These are phyloP conservation scores for Choreutis nemorana DNA, from an alignment of 2,888 invertebrate species.

Conservation along the genomic window DNA sequence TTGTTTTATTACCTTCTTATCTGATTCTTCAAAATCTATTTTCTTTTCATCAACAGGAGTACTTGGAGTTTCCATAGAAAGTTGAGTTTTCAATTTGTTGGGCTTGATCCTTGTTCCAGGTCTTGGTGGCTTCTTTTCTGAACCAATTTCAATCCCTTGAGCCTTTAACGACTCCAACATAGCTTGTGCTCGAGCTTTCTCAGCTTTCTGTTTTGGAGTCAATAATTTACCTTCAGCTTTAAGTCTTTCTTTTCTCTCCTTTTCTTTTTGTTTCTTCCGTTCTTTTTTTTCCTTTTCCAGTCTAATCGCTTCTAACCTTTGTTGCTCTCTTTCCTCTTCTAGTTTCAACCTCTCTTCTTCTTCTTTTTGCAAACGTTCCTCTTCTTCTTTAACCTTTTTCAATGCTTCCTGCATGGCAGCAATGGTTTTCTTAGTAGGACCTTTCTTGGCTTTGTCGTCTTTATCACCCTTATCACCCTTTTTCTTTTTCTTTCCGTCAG, in stretches of 20 bases:
- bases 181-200: conserved; percentile 86
- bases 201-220: conserved; percentile 93
- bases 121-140: conserved; percentile 68
- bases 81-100: conserved; percentile 72
- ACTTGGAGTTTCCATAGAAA: conserved; percentile 62
- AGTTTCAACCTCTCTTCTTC: conserved; percentile 82
- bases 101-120: conserved; percentile 80
- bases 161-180: conserved; percentile 89
- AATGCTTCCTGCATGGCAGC: conserved; percentile 92
- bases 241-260: conserved; percentile 88
- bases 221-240: conserved; percentile 97
- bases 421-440: conserved; percentile 85
- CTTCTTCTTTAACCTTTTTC: conserved; percentile 89
- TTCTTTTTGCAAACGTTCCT: conserved; percentile 75
- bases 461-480: conserved; percentile 64
- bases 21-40: conserved; percentile 58
- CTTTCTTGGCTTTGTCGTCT: conserved; percentile 68
- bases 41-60: conserved; percentile 56
- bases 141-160: conserved; percentile 85
- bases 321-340: conserved; percentile 78
- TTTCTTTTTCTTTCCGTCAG: conserved; percentile 42
- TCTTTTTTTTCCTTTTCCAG: conserved; percentile 90
- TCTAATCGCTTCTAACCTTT: conserved; percentile 76
- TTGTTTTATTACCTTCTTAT: conserved; percentile 53
- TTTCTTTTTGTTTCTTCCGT: conserved; percentile 89